Conservation (phyloP, 2,888 invertebrate genomes). For the Myathropa florea region DNA sequence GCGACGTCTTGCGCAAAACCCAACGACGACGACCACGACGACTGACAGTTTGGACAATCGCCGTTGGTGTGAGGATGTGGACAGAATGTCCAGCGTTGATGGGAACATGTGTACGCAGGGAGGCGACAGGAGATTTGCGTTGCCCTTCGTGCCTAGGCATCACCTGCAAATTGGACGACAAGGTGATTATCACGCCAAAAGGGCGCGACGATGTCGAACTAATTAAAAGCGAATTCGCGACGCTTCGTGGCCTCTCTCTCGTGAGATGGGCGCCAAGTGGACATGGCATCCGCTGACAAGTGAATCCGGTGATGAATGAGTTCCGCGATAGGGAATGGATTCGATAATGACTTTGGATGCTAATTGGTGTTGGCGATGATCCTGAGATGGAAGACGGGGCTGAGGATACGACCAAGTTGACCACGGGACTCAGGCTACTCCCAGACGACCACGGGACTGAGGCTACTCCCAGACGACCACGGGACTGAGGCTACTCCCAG, state of each 20-base stretch:
- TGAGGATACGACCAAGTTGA: too few relatives aligned
- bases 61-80: slow-evolving; percentile 58
- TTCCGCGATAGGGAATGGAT: not conserved
- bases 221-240: slow-evolving; percentile 67
- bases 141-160: slow-evolving; percentile 62
- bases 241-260: slow-evolving; percentile 23
- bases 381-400: too few relatives aligned
- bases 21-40: not conserved
- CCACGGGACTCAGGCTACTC: too few relatives aligned
- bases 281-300: not conserved
- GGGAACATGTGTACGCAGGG: slow-evolving; percentile 48
- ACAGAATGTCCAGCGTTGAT: slow-evolving; percentile 63
- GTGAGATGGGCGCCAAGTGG: not conserved
- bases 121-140: slow-evolving; percentile 23
- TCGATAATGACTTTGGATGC: too few relatives aligned
- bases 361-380: too few relatives aligned
- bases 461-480: too few relatives aligned
- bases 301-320: not conserved
- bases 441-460: too few relatives aligned
- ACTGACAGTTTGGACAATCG: slow-evolving; percentile 66
- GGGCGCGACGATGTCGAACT: slow-evolving; percentile 63
- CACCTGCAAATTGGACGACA: slow-evolving; percentile 45
- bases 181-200: slow-evolving; percentile 61
- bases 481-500: too few relatives aligned
- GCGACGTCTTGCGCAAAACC: not conserved